Evolutionary conservation across 2,888 invertebrate genomes (phyloP).

Genomic region (Elysia crispata): DNA sequence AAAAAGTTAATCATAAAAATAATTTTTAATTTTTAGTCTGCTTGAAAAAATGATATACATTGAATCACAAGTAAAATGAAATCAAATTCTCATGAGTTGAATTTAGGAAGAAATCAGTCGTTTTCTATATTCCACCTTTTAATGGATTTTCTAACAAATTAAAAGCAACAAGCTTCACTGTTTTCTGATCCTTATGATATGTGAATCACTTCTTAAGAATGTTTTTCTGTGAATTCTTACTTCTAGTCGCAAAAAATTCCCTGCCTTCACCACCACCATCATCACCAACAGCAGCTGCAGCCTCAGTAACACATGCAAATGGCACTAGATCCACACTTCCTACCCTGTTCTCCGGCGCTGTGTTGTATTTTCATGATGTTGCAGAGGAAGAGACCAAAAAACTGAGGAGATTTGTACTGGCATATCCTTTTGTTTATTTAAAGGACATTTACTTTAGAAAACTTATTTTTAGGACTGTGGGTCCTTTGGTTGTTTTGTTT

Average conservation of each 20-base stretch:
- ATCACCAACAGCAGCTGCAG: slow-evolving; percentile 21
- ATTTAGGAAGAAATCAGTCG: no score
- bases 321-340: slow-evolving; percentile 50
- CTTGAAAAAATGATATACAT: no score
- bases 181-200: no score
- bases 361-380: slow-evolving; percentile 64
- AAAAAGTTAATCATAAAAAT: no score
- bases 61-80: no score
- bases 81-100: no score
- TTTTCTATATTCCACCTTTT: no score
- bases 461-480: not conserved
- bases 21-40: no score
- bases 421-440: slow-evolving; percentile 69
- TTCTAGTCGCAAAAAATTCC: not conserved
- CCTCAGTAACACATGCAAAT: slow-evolving; percentile 13
- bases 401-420: slow-evolving; percentile 69
- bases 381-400: slow-evolving; percentile 58
- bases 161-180: no score
- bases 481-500: slow-evolving; percentile 2
- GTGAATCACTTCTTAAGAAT: no score
- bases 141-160: no score
- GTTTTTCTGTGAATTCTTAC: no score
- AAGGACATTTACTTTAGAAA: not conserved
- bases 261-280: slow-evolving; percentile 13
- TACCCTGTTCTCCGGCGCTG: slow-evolving; percentile 63